Evolutionary conservation across 2,888 invertebrate genomes (phyloP), one percentile per base, ranked within the genome.

Genomic region (Agrilus biguttatus): DNA sequence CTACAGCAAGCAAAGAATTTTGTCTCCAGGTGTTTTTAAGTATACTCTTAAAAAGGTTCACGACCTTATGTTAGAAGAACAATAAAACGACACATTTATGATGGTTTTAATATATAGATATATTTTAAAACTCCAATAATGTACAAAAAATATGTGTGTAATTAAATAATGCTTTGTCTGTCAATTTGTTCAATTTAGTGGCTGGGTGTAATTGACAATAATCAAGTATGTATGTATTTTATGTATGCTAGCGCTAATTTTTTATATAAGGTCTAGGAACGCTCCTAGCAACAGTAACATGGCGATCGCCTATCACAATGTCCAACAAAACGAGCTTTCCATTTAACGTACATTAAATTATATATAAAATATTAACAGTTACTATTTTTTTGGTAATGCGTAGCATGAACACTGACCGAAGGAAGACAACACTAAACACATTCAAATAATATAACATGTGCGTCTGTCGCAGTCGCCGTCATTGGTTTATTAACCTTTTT

Each of bases 111-210:
- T 62, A 61, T 61, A 63, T 63, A 65, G 61, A 75, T 77, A 77
- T 77, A 77, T 76, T 76, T 76, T 73, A 77, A 77, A 76, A 76
- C 75, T 77, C 67, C 67, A 69, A 76, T 76, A 77, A 77, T 77
- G 77, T 77, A 77, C 77, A 77, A 77, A 77, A 77, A 77, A 77
- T 77, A 77, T 76, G 74, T 77, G 75, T 77, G 75, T 75, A 68
- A 67, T 68, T 67, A 67, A 67, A 66, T 66, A 63, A 66, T 65
- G 64, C 63, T 64, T 73, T 73, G 71, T 75, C 74, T 75, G 75
- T 73, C 73, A 73, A 65, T 66, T 65, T 66, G 63, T 64, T 66
- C 64, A 59, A 59, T 59, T 60, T 62, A 60, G 60, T 63, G 61
- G 63, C 62, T 60, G 59, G 59, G 63, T 64, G 64, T 66, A 66